Evolutionary conservation across 1,140 invertebrate species (phyloP), one percentile per base, ranked within the genome.

Genomic region (Lineus longissimus): DNA sequence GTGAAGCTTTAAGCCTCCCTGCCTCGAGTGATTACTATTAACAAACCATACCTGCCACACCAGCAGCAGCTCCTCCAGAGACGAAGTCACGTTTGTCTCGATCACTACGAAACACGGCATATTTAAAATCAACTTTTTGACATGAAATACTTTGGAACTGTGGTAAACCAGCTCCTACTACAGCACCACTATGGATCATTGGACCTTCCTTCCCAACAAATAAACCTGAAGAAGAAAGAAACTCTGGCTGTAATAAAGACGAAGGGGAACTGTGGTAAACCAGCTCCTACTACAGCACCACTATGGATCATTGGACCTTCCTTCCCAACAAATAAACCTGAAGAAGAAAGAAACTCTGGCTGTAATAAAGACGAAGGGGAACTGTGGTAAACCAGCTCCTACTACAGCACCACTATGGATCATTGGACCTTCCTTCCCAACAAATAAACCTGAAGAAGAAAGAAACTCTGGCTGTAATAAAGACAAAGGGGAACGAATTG

Each of bases 261-360:
- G 6, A 36, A 36, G 15, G 6, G 4, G 40, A 96, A 96, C 84
- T 99, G 95, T 0, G 94, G 97, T 67, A 99, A 91, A 17, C 96
- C 95, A 27, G 96, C 95, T 6, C 94, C 96, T 0, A 99, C 90
- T 9, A 97, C 93, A 15, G 95, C 91, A 2, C 97, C 97, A 55
- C 93, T 92, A 84, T 99, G 97, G 75, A 99, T 98, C 96, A 98
- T 98, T n/a, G 95, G 95, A 6, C 96, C 96, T 91, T 98, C 96
- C 89, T 95, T 76, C 1, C 75, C 75, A 33, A 75, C 75, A 68
- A 77, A 77, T 45, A 75, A 56, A 47, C 75, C 75, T 77, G 30
- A 17, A 63, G 63, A 29, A 60, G 60, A 22, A 27, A 15, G 13
- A 17, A 6, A 4, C 33, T 15, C 33, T 4, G 33, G 4, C 4